Evolutionary conservation across 2,888 invertebrate species (phyloP).

Genomic region (Acanthococcus lagerstroemiae): DNA sequence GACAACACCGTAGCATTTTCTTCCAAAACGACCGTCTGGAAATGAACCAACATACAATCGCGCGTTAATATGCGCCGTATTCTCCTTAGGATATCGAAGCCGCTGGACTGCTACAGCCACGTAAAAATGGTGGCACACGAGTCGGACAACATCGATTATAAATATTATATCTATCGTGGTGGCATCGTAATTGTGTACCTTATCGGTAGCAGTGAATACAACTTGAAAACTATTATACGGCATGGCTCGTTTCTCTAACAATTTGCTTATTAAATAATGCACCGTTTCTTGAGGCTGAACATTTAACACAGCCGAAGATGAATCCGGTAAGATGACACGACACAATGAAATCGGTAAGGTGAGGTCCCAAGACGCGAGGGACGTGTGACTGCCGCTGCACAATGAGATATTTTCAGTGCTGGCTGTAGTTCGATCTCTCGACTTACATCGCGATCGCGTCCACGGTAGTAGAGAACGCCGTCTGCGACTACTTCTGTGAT

Average conservation of each 20-base stretch:
- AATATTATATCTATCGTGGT: too few relatives aligned
- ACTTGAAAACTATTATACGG: slow-evolving; percentile 74
- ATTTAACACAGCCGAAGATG: slow-evolving; percentile 84
- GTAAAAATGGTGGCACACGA: too few relatives aligned
- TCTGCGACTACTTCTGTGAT: slow-evolving; percentile 46
- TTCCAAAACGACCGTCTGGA: slow-evolving; percentile 57
- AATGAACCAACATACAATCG: not conserved
- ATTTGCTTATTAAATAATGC: slow-evolving; percentile 62
- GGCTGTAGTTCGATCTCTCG: slow-evolving; percentile 47
- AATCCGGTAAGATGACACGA: slow-evolving; percentile 79
- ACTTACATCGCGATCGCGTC: slow-evolving; percentile 63
- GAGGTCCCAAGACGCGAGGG: slow-evolving; percentile 51
- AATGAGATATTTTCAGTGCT: slow-evolving; percentile 45
- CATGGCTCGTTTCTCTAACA: slow-evolving; percentile 74
- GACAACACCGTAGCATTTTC: slow-evolving; percentile 62
- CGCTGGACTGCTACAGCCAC: too few relatives aligned
- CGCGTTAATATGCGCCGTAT: not conserved
- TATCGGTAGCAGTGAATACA: slow-evolving; percentile 33
- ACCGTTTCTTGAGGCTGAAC: slow-evolving; percentile 67
- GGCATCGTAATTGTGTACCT: slow-evolving; percentile 28
- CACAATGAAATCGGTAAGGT: slow-evolving; percentile 52
- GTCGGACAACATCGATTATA: too few relatives aligned
- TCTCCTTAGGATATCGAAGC: too few relatives aligned
- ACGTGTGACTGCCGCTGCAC: slow-evolving; percentile 51
- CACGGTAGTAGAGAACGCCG: slow-evolving; percentile 82